These are phyloP conservation scores for Hemicrepidius hirtus DNA, from an alignment of 2,888 invertebrate species.

Conservation along the genomic window DNA sequence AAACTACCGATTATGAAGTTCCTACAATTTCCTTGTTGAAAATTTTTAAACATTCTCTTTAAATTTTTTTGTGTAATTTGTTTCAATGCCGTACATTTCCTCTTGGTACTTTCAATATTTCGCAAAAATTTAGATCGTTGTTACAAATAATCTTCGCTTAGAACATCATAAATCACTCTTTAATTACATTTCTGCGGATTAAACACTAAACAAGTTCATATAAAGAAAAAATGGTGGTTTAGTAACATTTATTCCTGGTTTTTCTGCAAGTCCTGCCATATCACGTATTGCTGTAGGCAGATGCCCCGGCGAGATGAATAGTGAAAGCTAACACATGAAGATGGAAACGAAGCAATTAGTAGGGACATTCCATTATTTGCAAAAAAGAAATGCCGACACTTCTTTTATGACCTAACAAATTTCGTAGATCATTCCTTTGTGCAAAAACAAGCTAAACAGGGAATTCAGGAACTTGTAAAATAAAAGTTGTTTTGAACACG, in stretches of 20 bases:
- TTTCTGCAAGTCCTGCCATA: slow-evolving; percentile 15
- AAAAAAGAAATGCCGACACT: slow-evolving; percentile 11
- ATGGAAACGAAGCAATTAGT: slow-evolving; percentile 19
- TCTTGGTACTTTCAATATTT: not conserved
- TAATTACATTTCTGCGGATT: slow-evolving; percentile 9
- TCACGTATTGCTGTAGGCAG: slow-evolving; percentile 23
- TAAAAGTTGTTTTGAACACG: not conserved
- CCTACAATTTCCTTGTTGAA: too few relatives aligned
- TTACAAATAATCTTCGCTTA: slow-evolving; percentile 11
- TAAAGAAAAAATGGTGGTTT: slow-evolving; percentile 3
- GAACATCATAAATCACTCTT: slow-evolving; percentile 7
- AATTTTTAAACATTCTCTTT: too few relatives aligned
- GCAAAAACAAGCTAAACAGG: not conserved
- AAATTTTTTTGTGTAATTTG: too few relatives aligned
- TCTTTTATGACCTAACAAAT: slow-evolving; percentile 8
- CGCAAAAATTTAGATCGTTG: slow-evolving; percentile 1
- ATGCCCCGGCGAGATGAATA: slow-evolving; percentile 8
- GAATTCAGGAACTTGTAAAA: not conserved
- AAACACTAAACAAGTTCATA: not conserved
- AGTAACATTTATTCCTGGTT: slow-evolving; percentile 7
- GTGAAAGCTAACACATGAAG: slow-evolving; percentile 29
- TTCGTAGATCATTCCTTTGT: slow-evolving; percentile 5
- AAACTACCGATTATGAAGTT: too few relatives aligned
- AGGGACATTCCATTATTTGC: slow-evolving; percentile 11
- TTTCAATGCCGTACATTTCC: too few relatives aligned